These are phyloP conservation scores for Pagetopsis macropterus DNA, from an alignment of 2,797 vertebrate species.

Conservation along the genomic window DNA sequence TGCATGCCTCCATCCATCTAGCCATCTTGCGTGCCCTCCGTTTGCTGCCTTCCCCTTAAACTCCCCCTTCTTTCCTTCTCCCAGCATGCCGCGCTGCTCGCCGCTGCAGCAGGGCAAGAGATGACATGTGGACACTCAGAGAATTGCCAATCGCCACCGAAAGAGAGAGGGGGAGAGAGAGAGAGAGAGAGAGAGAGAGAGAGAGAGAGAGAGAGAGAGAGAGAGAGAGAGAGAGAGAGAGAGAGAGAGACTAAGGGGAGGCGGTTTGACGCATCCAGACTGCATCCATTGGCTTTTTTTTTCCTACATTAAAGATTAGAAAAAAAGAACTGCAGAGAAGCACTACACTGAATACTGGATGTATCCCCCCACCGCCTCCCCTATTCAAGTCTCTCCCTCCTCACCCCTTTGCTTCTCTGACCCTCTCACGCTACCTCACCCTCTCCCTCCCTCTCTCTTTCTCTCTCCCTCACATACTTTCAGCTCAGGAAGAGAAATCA, in stretches of 20 bases:
- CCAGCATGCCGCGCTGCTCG: slow-evolving; percentile 64
- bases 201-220: slow-evolving; percentile 15
- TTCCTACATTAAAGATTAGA: slow-evolving; percentile 84
- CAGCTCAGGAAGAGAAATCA: slow-evolving; percentile 87
- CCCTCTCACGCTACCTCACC: slow-evolving; percentile 49
- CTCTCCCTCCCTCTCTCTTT: slow-evolving; percentile 39
- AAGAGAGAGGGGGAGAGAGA: slow-evolving; percentile 18
- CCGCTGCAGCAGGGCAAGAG: slow-evolving; percentile 74
- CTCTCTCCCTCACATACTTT: slow-evolving; percentile 61
- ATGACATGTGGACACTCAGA: slow-evolving; percentile 81
- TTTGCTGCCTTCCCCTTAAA: slow-evolving; percentile 12
- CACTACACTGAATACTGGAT: slow-evolving; percentile 93
- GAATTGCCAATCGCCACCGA: slow-evolving; percentile 78
- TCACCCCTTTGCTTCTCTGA: slow-evolving; percentile 46
- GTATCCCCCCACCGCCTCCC: slow-evolving; percentile 70
- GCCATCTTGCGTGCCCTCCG: slow-evolving; percentile 35
- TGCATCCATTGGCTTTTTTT: slow-evolving; percentile 85
- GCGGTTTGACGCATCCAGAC: slow-evolving; percentile 82
- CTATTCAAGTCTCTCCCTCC: slow-evolving; percentile 39
- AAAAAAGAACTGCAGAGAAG: slow-evolving; percentile 92
- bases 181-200: slow-evolving; percentile 25
- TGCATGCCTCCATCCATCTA: slow-evolving; percentile 53
- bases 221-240: slow-evolving; percentile 16
- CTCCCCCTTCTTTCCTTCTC: slow-evolving; percentile 25
- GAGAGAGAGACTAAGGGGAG: slow-evolving; percentile 42